These are phyloP conservation scores for Dryadula phaetusa DNA, from an alignment of 2,888 invertebrate genomes.

Conservation along the genomic window DNA sequence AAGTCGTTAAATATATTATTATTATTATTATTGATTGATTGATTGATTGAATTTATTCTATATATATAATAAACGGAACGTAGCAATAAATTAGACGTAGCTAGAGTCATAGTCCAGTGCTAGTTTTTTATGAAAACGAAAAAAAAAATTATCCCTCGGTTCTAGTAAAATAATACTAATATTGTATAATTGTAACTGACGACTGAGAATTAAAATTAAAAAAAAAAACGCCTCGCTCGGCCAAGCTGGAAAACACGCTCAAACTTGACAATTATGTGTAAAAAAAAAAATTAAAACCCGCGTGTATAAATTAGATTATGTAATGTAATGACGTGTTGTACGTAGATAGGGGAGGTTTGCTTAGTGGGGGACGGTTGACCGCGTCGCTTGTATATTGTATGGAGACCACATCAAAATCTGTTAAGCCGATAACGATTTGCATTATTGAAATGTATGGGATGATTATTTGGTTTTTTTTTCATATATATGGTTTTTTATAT, in stretches of 20 bases:
- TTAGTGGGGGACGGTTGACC: background rate
- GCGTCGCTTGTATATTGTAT: conserved; percentile 1
- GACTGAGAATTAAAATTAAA: background rate
- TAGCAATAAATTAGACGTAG: conserved; percentile 26
- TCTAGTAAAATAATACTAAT: too few relatives aligned
- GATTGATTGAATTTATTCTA: conserved; percentile 7
- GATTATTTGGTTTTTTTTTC: too few relatives aligned
- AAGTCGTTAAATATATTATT: background rate
- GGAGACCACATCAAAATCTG: background rate
- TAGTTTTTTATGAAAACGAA: conserved; percentile 9
- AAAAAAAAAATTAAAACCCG: background rate
- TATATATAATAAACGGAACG: background rate
- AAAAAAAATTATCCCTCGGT: conserved; percentile 1
- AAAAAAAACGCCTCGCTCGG: background rate
- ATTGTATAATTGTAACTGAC: background rate
- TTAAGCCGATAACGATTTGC: background rate
- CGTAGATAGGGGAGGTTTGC: conserved; percentile 1
- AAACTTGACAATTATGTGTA: conserved; percentile 28
- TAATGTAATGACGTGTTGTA: conserved; percentile 9
- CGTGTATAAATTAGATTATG: conserved; percentile 47
- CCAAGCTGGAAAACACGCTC: conserved; percentile 23
- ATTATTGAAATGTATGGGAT: background rate
- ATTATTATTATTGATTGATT: too few relatives aligned
- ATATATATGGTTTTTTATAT: too few relatives aligned
- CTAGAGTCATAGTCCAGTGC: conserved; percentile 14